Base-by-base conservation (phyloP, 1,140 invertebrate species). In the Drosophila neocordata region DNA sequence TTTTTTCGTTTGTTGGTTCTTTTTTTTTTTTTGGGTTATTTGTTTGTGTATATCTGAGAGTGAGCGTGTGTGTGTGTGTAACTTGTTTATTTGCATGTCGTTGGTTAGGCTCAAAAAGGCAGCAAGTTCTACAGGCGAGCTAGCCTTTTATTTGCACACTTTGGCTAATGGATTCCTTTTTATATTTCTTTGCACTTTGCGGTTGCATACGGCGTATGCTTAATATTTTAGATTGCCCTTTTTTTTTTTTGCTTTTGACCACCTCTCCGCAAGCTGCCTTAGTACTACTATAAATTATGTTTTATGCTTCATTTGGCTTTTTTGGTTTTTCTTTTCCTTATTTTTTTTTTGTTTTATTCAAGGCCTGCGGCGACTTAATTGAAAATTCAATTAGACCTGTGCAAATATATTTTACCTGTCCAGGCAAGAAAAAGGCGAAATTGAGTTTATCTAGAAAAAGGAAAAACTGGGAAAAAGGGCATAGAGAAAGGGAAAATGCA, bases 311-410 rank as follows among this genome's bases (percentile, higher is more conserved):
- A 87, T 87, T 88, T 88, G 72, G 52, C 62, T 82, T 65, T 65
- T 31, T 82, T 37, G 82, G 52, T 57, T 35, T 37, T 44, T 60
- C n/a, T n/a, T 56, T 64, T 51, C 13, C 1, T 62, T 61, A 38
- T 59, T 37, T 20, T 57, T 61, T 57, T 60, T 35, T 35, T 24
- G 15, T 51, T 37, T 37, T 41, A 38, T 59, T 69, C 34, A 52
- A 48, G 13, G 15, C 37, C 12, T 55, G 61, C 37, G 62, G 82
- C 78, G 83, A 82, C 79, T 83, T 88, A 88, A 88, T 87, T 88
- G 83, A 88, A 88, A 88, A 88, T 88, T 88, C 83, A 88, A 88
- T 88, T 88, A 88, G 82, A 88, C 79, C 83, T 88, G 83, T 73
- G 79, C 87, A 88, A 88, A 88, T 88, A 88, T 88, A 88, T 83